These are phyloP conservation scores for Lamellibrachia satsuma DNA, from an alignment of 2,888 invertebrate genomes.

Conservation along the genomic window DNA sequence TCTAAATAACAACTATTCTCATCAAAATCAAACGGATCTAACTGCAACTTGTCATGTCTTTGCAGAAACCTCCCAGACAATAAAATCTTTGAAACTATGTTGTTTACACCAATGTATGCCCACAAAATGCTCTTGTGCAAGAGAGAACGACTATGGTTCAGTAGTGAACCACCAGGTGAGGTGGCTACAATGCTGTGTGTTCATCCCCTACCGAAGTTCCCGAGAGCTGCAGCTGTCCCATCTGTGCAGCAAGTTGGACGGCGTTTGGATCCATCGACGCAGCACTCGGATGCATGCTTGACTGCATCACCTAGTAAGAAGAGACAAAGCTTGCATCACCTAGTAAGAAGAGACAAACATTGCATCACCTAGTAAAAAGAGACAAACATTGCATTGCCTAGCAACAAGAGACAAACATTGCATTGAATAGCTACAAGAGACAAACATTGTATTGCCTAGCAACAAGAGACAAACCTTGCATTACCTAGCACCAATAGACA, in stretches of 20 bases:
- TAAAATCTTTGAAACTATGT: not conserved
- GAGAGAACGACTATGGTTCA: not conserved
- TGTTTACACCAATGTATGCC: not conserved
- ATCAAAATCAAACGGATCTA: not conserved
- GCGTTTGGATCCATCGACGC: not conserved
- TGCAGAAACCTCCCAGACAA: not conserved
- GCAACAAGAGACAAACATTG: not conserved
- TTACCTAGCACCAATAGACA: not conserved
- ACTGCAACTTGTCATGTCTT: not conserved
- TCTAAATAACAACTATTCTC: not conserved
- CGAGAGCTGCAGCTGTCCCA: not conserved
- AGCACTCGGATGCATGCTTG: slow-evolving; percentile 6
- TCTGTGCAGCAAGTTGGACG: slow-evolving; percentile 1
- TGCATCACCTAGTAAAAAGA: not conserved
- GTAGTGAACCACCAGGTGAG: not conserved
- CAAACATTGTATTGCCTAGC: not conserved
- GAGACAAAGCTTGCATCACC: not conserved
- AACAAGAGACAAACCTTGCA: not conserved
- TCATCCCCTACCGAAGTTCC: slow-evolving; percentile 3
- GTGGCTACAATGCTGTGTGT: not conserved
- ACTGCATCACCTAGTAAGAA: slow-evolving; percentile 7
- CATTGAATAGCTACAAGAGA: not conserved
- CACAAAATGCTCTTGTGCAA: not conserved
- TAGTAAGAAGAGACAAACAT: not conserved
- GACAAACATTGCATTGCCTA: not conserved